phyloP scores from a whole-genome alignment of 1,140 invertebrate species.

The Druon quercuslanigerum region DNA sequence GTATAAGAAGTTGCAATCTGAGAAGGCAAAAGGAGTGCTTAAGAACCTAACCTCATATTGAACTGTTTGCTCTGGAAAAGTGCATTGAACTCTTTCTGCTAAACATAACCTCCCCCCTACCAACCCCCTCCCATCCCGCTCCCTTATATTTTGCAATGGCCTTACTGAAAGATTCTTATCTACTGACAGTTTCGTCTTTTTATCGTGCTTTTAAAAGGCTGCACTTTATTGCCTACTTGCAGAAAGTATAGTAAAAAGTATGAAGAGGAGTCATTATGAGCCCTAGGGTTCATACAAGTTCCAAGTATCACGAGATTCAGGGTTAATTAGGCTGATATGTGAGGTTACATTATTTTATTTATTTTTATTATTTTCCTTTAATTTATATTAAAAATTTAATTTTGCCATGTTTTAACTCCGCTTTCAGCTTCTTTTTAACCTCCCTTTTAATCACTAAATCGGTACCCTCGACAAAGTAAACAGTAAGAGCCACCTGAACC shows the following conservation, averaged over 20 bases:
- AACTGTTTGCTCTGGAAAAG: conserved; percentile 47
- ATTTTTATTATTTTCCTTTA: no score
- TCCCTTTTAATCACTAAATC: no score
- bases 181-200: conserved; percentile 35
- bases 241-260: neutral
- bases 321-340: no score
- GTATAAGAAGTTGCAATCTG: conserved; percentile 29
- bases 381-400: no score
- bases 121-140: neutral
- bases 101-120: neutral
- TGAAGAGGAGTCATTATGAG: neutral
- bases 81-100: conserved; percentile 40
- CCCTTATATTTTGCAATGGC: conserved; percentile 22
- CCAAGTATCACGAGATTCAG: neutral
- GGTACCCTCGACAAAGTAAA: no score
- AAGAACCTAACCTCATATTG: conserved; percentile 29
- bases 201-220: conserved; percentile 5
- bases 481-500: no score
- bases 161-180: conserved; percentile 11
- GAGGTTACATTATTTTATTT: no score
- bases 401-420: no score
- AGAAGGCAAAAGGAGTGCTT: conserved; percentile 38
- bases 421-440: no score
- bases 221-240: conserved; percentile 24
- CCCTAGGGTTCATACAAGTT: neutral